Evolutionary conservation across 2,888 invertebrate species (phyloP), one percentile per base, ranked within the genome.

Genomic region (Sipha maydis): DNA sequence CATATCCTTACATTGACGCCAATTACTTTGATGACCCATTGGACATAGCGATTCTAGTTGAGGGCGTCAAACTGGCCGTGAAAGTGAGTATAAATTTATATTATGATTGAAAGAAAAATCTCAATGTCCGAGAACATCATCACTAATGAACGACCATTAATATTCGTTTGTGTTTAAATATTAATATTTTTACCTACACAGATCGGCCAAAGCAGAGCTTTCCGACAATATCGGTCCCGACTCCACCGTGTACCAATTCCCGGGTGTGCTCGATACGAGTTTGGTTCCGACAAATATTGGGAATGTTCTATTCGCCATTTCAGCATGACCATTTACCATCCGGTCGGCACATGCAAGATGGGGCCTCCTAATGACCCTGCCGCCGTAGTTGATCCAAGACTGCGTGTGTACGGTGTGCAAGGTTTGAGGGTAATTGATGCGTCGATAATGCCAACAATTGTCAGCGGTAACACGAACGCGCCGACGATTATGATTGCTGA

Each of bases 401-500:
- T 97, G 76, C 93, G 94, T 78, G 96, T 97, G 0, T 94, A 96
- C 90, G 97, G 97, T 2, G 92, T 97, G 0, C 92, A 94, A 85
- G 95, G 96, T 21, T 93, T 97, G 48, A 93, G 97, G 90, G 96
- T 97, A 31, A 95, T 97, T 90, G 97, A 97, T 91, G 97, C 96
- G 56, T 96, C 96, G 91, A 95, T 97, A 90, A 97, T 97, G 96
- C 97, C 97, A 0, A 95, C 95, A 1, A 96, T 97, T 90, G 95
- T 95, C 54, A 96, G 97, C 91, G 97, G 97, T 14, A 97, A 97
- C 91, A 97, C 97, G 0, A 97, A 97, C 92, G 97, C 97, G 0
- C 97, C 97, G 0, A 95, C 95, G n/a, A 96, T 97, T 83, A 97
- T 97, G 97, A 96, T 97, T 56, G 97, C 95, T 0, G 97, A 97